Base-by-base conservation (phyloP, 1,140 invertebrate genomes). In the Cyrtorhinus lividipennis region DNA sequence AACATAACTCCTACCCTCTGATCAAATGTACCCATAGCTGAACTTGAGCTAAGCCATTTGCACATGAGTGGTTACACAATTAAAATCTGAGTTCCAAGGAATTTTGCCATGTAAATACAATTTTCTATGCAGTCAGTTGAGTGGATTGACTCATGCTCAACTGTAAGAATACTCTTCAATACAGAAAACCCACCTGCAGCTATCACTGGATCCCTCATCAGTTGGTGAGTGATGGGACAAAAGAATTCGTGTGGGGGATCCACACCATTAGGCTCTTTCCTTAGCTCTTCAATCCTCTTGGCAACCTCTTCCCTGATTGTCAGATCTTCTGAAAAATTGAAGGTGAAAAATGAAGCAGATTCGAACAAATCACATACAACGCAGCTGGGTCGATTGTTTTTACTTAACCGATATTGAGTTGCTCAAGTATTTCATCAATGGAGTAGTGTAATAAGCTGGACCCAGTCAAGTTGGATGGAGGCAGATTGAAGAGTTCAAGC, bases 161-260 rank as follows among this genome's bases (percentile, higher is more conserved):
- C n/a, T n/a, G n/a, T n/a, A n/a, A n/a, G n/a, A n/a, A n/a, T n/a
- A n/a, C n/a, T n/a, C n/a, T n/a, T n/a, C n/a, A n/a, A n/a, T n/a
- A n/a, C n/a, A n/a, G n/a, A n/a, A 8, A 38, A 38, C 30, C 5
- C 30, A 85, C 83, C 84, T 69, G 79, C 74, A 68, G 84, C 86
- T 25, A 79, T 80, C 2, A 90, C 86, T 15, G 87, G 87, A 70
- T 88, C 83, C 62, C 76, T 78, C 85, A 90, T 88, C 24, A 90
- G 76, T 68, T 88, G 84, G 59, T 86, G 84, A 0, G 87, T 90
- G 22, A 90, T 89, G 12, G 88, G 87, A 74, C 88, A 90, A n/a
- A 86, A 69, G 69, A 83, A 86, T 69, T 89, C 85, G 66, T 83
- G 72, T 2, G 83, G 83, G 25, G 80, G 70, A 44, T 78, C 72